Conservation (phyloP, 2,888 invertebrate genomes). For the Barypeithes pellucidus region DNA sequence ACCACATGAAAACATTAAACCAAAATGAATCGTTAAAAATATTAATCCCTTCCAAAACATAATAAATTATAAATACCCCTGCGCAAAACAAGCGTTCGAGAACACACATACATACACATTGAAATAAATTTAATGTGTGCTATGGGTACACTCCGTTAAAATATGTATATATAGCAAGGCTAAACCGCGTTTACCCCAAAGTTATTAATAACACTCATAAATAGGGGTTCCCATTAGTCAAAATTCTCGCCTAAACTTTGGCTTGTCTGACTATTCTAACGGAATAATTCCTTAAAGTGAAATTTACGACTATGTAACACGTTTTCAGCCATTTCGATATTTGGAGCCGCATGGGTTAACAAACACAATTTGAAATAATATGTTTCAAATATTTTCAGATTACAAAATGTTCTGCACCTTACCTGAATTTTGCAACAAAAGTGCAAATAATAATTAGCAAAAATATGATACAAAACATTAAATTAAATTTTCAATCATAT, state of each 20-base stretch:
- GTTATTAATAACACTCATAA: slow-evolving; percentile 53
- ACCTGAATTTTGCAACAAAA: too few relatives aligned
- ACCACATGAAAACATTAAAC: slow-evolving; percentile 28
- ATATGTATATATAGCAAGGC: slow-evolving; percentile 47
- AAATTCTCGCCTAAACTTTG: slow-evolving; percentile 51
- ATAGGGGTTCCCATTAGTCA: slow-evolving; percentile 52
- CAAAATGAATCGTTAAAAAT: slow-evolving; percentile 31
- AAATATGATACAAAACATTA: too few relatives aligned
- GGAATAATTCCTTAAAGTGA: slow-evolving; percentile 53
- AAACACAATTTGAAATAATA: slow-evolving; percentile 8
- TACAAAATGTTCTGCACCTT: too few relatives aligned
- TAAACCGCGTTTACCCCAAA: slow-evolving; percentile 51
- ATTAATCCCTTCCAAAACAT: slow-evolving; percentile 35
- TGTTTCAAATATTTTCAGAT: too few relatives aligned
- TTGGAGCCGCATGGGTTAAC: slow-evolving; percentile 8
- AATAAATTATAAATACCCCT: slow-evolving; percentile 47
- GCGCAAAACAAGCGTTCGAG: slow-evolving; percentile 41
- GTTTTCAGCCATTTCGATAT: slow-evolving; percentile 35
- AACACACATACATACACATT: slow-evolving; percentile 38
- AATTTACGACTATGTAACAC: slow-evolving; percentile 48
- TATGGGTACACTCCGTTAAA: slow-evolving; percentile 48
- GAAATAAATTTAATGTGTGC: slow-evolving; percentile 47
- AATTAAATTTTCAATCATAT: too few relatives aligned
- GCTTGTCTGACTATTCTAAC: slow-evolving; percentile 52
- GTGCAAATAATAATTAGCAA: too few relatives aligned